A percentile compares a stretch with the other conserved stretches of the same genome.
Conservation (phyloP, 2,888 invertebrate species). For the Oegoconia quadripuncta region DNA sequence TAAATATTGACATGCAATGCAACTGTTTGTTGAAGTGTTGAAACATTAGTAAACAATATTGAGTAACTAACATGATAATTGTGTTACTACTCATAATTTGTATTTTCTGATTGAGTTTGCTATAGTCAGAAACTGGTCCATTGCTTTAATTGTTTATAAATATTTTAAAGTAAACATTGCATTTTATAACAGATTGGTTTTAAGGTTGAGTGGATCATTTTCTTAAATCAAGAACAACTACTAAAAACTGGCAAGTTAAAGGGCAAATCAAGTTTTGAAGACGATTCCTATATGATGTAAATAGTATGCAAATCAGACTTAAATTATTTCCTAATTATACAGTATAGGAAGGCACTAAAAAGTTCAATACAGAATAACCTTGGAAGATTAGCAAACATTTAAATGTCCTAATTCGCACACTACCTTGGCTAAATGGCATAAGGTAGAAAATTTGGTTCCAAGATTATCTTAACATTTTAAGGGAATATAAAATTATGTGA, state of each 20-base stretch:
- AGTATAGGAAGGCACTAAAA: neutral
- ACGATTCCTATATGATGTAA: too few relatives aligned
- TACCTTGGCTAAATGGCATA: conserved; percentile 3
- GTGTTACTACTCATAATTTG: neutral
- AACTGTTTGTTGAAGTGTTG: conserved; percentile 53
- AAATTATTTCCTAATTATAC: too few relatives aligned
- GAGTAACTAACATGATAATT: conserved; percentile 4
- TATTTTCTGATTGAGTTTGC: neutral
- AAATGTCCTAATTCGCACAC: conserved; percentile 12
- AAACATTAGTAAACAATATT: conserved; percentile 66
- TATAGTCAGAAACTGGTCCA: neutral
- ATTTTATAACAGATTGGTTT: too few relatives aligned
- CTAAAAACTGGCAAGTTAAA: neutral
- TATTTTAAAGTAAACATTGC: too few relatives aligned
- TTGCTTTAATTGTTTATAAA: too few relatives aligned
- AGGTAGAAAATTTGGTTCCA: too few relatives aligned
- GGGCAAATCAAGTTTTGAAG: neutral
- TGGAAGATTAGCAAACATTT: conserved; percentile 14
- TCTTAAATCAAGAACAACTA: too few relatives aligned
- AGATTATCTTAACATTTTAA: too few relatives aligned
- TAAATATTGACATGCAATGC: conserved; percentile 53
- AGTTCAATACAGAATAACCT: conserved; percentile 3
- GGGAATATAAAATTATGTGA: too few relatives aligned
- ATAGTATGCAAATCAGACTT: too few relatives aligned
- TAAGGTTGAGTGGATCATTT: too few relatives aligned